These are phyloP conservation scores for Nicator chloris DNA, from an alignment of 2,113 vertebrate genomes.

Conservation along the genomic window DNA sequence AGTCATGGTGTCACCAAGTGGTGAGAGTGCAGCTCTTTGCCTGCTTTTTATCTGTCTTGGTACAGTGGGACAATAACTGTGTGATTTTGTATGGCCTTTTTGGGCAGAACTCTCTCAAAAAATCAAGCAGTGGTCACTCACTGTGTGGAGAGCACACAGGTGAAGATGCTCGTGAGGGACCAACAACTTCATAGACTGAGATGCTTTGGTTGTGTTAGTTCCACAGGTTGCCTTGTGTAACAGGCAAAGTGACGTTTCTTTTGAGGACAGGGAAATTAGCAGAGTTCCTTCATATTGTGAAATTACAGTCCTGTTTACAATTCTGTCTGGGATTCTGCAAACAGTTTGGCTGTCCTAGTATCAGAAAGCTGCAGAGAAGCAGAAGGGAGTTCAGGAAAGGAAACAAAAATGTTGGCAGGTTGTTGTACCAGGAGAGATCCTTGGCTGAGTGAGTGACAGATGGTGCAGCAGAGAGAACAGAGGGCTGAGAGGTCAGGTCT, in stretches of 20 bases:
- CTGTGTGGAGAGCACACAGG: neutral
- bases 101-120: neutral
- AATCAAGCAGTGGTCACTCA: neutral
- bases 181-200: neutral
- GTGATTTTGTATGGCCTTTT: neutral
- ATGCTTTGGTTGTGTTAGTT: neutral
- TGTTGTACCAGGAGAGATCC: neutral
- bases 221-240: neutral
- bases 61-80: neutral
- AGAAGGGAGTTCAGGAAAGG: constrained; percentile 23
- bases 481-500: constrained; percentile 14
- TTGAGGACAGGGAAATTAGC: neutral
- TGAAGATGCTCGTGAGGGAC: neutral
- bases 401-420: constrained; percentile 40
- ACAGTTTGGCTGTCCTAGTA: neutral
- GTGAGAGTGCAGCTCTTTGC: constrained; percentile 72
- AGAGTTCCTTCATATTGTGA: neutral
- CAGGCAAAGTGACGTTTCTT: neutral
- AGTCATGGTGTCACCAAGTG: constrained; percentile 84
- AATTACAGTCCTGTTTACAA: neutral
- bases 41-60: neutral
- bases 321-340: neutral
- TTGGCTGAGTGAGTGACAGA: constrained; percentile 35
- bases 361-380: neutral
- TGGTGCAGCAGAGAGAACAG: constrained; percentile 16